Evolutionary conservation across 35 echinoderm and acorn worm species (phyloP), one percentile per base, ranked within the genome.

Genomic region (Apostichopus californicus): DNA sequence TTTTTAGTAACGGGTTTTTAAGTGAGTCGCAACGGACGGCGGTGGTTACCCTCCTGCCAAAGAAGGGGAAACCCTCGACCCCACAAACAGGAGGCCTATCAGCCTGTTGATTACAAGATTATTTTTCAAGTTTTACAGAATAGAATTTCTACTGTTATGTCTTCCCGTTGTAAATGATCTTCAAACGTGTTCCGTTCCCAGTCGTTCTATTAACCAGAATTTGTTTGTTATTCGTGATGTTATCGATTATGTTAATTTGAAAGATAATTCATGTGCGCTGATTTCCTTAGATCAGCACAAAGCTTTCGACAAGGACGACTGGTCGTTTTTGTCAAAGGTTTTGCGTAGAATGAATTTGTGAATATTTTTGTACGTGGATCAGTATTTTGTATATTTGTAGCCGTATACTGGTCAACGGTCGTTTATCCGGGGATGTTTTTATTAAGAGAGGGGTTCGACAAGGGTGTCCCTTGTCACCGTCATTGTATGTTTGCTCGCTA

Each of bases 241-340:
- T 54, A 89, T 89, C 6, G 46, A 23, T 77, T 93, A 24, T 56
- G 53, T 71, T 26, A 54, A n/a, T 11, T 59, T 71, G 5, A 71
- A 93, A 52, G 11, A 21, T 2, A 72, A 87, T 15, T 53, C 24
- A 11, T 86, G 81, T 66, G 77, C 87, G 1, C 26, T 93, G 55
- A 77, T 93, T 55, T 93, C 81, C 13, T 28, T 93, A 25, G 92
- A 93, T 34, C 92, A 93, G 12, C 70, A 93, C 11, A 93, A 93
- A 54, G 92, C 92, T 1, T 93, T 79, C 54, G 92, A 93, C 60
- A 93, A 75, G n/a, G 85, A 88, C 4, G 55, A 88, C 20, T 77
- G 73, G 73, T 9, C 22, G 18, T 88, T 78, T 78, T 4, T 88
- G 12, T 59, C n/a, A 52, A 63, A 63, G 9, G 85, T 64, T 22